A percentile compares a stretch with the other conserved stretches of the same genome.
These are phyloP conservation scores for Hemitrygon akajei DNA, from an alignment of 2,797 vertebrate species.

Conservation along the genomic window DNA sequence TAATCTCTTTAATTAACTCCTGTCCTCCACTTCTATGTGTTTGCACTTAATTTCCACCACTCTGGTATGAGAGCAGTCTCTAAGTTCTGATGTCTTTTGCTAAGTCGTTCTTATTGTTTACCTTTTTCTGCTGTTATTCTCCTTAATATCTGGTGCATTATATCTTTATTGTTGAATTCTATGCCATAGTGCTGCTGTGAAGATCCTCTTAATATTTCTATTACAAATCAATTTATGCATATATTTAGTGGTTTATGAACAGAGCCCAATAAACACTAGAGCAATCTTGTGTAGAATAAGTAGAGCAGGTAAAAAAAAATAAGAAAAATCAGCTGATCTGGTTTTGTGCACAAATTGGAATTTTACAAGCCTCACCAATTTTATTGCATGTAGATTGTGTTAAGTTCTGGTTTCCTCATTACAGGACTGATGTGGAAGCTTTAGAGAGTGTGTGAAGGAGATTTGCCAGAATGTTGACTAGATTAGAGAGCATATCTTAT, in stretches of 20 bases:
- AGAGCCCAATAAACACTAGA: not conserved
- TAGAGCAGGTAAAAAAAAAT: no score
- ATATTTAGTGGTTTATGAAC: not conserved
- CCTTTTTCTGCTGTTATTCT: not conserved
- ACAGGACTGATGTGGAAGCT: no score
- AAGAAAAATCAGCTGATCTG: no score
- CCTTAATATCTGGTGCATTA: not conserved
- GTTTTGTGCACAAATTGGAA: not conserved
- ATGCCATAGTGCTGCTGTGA: not conserved
- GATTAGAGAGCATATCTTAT: no score
- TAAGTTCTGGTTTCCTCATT: no score
- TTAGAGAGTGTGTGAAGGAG: no score
- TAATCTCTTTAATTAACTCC: not conserved
- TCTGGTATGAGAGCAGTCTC: not conserved
- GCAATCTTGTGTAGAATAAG: no score
- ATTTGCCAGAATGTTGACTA: no score
- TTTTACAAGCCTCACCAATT: not conserved
- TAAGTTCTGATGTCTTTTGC: not conserved
- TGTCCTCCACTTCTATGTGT: not conserved
- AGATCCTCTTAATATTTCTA: not conserved
- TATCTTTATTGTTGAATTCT: not conserved
- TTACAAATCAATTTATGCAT: not conserved
- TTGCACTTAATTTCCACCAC: not conserved
- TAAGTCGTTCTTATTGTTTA: not conserved
- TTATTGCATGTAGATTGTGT: not conserved